Evolutionary conservation across 2,797 vertebrate species (phyloP).

Genomic region (Prunella strophiata): DNA sequence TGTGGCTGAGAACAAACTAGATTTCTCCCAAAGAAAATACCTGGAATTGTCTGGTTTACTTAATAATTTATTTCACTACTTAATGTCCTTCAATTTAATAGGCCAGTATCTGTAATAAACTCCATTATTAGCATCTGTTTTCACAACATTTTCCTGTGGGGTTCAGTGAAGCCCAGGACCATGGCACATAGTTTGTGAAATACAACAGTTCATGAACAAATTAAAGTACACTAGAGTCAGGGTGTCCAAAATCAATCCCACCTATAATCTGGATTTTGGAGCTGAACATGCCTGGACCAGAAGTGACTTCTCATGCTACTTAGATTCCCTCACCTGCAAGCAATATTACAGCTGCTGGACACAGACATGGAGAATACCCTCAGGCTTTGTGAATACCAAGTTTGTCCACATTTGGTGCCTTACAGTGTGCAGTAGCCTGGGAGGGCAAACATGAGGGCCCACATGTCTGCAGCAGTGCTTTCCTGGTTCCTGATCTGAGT

Average conservation of each 20-base stretch:
- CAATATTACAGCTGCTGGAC: neutral
- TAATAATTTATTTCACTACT: constrained; percentile 2
- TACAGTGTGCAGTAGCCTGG: neutral
- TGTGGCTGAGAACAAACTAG: neutral
- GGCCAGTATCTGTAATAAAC: neutral
- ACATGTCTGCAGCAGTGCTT: neutral
- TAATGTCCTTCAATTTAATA: neutral
- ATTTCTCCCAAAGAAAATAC: neutral
- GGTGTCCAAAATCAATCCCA: rapidly evolving
- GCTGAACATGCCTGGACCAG: neutral
- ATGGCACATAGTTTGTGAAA: neutral
- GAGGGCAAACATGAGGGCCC: neutral
- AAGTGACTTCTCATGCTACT: neutral
- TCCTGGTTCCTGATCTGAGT: neutral
- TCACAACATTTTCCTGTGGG: neutral
- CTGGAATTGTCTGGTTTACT: neutral
- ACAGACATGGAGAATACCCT: neutral
- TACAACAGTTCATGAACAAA: neutral
- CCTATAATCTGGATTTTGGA: neutral
- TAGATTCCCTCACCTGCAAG: neutral
- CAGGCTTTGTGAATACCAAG: neutral
- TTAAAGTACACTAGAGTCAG: neutral
- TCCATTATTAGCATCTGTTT: constrained; percentile 4
- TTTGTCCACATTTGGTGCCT: neutral
- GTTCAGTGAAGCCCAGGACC: neutral